Evolutionary conservation across 53 echinoderm and acorn worm genomes (phyloP).

Genomic region (Antedon mediterranea): DNA sequence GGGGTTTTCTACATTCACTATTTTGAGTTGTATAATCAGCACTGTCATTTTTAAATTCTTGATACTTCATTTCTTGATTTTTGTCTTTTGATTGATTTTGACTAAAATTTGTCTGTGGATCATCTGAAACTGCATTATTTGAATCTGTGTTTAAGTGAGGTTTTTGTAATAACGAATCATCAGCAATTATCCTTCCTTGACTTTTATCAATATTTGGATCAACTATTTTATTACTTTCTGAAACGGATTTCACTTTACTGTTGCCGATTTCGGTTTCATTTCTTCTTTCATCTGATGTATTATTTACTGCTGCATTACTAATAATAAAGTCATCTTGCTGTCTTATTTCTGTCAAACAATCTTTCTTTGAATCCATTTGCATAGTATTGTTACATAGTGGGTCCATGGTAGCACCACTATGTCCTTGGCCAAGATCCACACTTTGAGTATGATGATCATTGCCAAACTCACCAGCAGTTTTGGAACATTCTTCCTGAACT

Average conservation of each 20-base stretch:
- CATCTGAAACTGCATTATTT: not conserved
- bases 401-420: not conserved
- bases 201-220: not conserved
- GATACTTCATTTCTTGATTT: constrained; percentile 35
- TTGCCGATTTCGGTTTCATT: not conserved
- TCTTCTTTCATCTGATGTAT: not conserved
- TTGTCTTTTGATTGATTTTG: constrained; percentile 43
- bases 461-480: not conserved
- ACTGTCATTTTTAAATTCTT: not conserved
- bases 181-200: not conserved
- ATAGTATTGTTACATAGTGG: not conserved
- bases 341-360: not conserved
- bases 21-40: not conserved
- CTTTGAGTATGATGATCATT: not conserved
- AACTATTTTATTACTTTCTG: too few species aligned
- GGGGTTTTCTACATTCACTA: not conserved
- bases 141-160: not conserved
- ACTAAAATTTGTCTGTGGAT: too few species aligned
- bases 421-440: not conserved
- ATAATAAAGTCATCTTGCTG: not conserved
- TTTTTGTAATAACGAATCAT: not conserved
- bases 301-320: not conserved
- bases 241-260: too few species aligned
- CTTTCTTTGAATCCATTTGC: not conserved
- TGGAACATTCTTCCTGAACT: not conserved